Base-by-base conservation (phyloP, 2,113 vertebrate genomes). In the Gasterosteus nipponicus region DNA sequence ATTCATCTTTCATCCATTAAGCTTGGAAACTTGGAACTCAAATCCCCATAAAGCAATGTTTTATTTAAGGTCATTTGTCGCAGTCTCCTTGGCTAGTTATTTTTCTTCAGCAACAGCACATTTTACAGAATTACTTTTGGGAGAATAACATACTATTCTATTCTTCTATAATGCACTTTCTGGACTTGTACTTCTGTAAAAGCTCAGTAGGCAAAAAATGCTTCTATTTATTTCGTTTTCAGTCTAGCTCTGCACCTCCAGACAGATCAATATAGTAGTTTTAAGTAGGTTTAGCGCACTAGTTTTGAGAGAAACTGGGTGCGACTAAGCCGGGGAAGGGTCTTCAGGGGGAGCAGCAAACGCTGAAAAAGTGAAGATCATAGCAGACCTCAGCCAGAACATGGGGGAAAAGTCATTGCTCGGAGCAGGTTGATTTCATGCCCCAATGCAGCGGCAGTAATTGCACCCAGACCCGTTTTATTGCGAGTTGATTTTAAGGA, bases 381-480 rank as follows among this genome's bases (percentile, higher is more conserved):
- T 87, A 94, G 91, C 92, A 90, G 93, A 96, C 92, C 94, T 97
- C 95, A 97, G 96, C 95, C 94, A 95, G 96, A 97, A 96, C 86
- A 85, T 18, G 39, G 81, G 93, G 88, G 78, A 82, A 42, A 49
- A 95, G 94, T 91, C 93, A 91, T 93, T 94, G 93, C 84, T 93
- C 92, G 85, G 94, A 95, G 95, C 97, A 95, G 94, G 94, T 96
- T 98, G 95, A 94, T 95, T 96, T 98, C 97, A 98, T 94, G 96
- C 96, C 96, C 95, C 96, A 95, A 93, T 96, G 95, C 95, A 90
- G 91, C 92, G 83, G 93, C 92, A 90, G 95, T 98, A 97, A 98
- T 98, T 99, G 97, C 97, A 96, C 96, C 96, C 96, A 97, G 96
- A 94, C 95, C 95, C 89, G 38, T 92, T 97, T 97, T 97, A 97